These are phyloP conservation scores for Pardosa pseudoannulata DNA, from an alignment of 2,888 invertebrate genomes.

Conservation along the genomic window DNA sequence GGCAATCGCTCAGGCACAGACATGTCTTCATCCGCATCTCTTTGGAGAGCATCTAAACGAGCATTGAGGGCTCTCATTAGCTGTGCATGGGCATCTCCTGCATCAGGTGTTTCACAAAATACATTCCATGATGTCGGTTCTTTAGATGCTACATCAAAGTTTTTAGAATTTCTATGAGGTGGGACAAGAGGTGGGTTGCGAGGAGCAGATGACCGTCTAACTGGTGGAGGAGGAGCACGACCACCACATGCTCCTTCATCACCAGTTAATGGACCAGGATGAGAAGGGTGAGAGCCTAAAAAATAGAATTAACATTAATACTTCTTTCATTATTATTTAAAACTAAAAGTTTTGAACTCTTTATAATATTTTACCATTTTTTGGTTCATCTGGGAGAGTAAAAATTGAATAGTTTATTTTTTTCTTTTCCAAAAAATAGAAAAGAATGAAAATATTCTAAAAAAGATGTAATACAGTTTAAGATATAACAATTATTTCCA, in stretches of 20 bases:
- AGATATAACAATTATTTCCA: too few species aligned
- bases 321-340: too few species aligned
- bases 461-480: too few species aligned
- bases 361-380: too few species aligned
- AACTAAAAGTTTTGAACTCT: too few species aligned
- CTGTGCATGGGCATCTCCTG: slow-evolving; percentile 61
- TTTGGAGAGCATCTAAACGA: slow-evolving; percentile 55
- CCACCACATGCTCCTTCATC: slow-evolving; percentile 51
- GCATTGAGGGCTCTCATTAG: slow-evolving; percentile 68
- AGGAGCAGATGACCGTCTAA: slow-evolving; percentile 59
- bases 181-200: slow-evolving; percentile 60
- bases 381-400: too few species aligned
- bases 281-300: not conserved
- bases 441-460: too few species aligned
- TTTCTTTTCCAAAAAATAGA: too few species aligned
- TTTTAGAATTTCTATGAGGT: slow-evolving; percentile 44
- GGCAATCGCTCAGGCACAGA: slow-evolving; percentile 30
- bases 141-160: slow-evolving; percentile 3
- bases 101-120: slow-evolving; percentile 40
- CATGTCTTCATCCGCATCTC: slow-evolving; percentile 18
- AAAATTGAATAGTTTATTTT: too few species aligned
- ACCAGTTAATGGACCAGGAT: not conserved
- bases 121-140: slow-evolving; percentile 67
- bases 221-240: slow-evolving; percentile 66
- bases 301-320: not conserved